Conservation (phyloP, 2,888 invertebrate species). For the Tachina grossa region DNA sequence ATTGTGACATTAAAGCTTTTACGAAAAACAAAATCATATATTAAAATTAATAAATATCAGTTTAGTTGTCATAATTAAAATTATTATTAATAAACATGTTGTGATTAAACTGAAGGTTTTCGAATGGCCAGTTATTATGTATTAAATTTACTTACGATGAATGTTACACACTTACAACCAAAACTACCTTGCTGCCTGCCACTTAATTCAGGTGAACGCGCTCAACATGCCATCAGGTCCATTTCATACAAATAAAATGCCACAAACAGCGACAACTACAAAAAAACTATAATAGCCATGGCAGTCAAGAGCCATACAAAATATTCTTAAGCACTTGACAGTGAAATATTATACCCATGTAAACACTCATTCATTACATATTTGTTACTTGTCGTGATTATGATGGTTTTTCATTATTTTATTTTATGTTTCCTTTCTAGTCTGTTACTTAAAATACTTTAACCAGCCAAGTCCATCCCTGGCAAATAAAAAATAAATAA, state of each 20-base stretch:
- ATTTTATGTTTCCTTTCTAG: slow-evolving; percentile 35
- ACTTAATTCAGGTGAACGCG: slow-evolving; percentile 64
- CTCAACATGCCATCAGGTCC: slow-evolving; percentile 62
- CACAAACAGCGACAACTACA: slow-evolving; percentile 15
- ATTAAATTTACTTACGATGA: slow-evolving; percentile 17
- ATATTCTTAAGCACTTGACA: slow-evolving; percentile 68
- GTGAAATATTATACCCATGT: slow-evolving; percentile 70
- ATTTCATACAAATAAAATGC: slow-evolving; percentile 40
- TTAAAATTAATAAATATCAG: slow-evolving; percentile 66
- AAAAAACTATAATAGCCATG: background rate
- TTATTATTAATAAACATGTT: slow-evolving; percentile 75
- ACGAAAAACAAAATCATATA: slow-evolving; percentile 29
- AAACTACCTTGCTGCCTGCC: slow-evolving; percentile 24
- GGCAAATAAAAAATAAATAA: slow-evolving; percentile 2
- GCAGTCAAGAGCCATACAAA: slow-evolving; percentile 24
- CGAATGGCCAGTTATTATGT: slow-evolving; percentile 41
- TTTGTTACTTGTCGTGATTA: slow-evolving; percentile 70
- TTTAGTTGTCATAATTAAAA: slow-evolving; percentile 75
- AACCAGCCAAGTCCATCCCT: slow-evolving; percentile 32
- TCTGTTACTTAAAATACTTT: slow-evolving; percentile 9
- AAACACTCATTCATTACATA: slow-evolving; percentile 72
- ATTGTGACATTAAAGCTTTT: slow-evolving; percentile 35
- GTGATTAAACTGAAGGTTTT: slow-evolving; percentile 71
- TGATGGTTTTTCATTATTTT: slow-evolving; percentile 65
- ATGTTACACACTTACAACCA: background rate